Conservation (phyloP, 2,888 invertebrate genomes). For the Drosophila neonasuta region DNA sequence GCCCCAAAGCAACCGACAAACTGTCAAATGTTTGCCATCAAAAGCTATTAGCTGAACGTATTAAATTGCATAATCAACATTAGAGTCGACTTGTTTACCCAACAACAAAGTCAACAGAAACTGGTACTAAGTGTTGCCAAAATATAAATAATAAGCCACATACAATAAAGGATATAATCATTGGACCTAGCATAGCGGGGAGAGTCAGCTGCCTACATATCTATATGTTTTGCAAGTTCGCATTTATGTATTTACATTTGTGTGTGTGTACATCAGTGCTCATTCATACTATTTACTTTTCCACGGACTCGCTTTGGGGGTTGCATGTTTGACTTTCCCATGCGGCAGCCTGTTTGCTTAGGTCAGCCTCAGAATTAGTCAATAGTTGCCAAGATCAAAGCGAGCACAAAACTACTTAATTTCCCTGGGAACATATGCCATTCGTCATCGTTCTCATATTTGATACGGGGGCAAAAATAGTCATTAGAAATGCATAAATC, state of each 20-base stretch:
- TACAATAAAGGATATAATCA: conserved; percentile 26
- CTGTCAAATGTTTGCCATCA: conserved; percentile 55
- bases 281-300: conserved; percentile 53
- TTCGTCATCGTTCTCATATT: conserved; percentile 14
- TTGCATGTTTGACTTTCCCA: conserved; percentile 65
- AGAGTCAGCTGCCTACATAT: conserved; percentile 21
- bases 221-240: not conserved
- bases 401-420: conserved; percentile 44
- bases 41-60: conserved; percentile 66
- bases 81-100: conserved; percentile 54
- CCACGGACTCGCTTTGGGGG: conserved; percentile 37
- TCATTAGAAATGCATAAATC: conserved; percentile 42
- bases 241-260: not conserved
- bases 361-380: conserved; percentile 57
- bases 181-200: conserved; percentile 6
- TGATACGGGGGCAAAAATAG: conserved; percentile 37
- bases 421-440: conserved; percentile 40
- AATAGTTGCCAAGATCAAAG: conserved; percentile 72
- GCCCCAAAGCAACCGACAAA: conserved; percentile 27
- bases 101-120: conserved; percentile 33
- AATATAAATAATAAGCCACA: conserved; percentile 62
- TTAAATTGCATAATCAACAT: conserved; percentile 60
- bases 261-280: conserved; percentile 30
- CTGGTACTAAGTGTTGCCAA: conserved; percentile 33
- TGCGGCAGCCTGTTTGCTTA: conserved; percentile 54